phyloP scores from a whole-genome alignment of 92 coral and sea anemone genomes.

The Bergia sp. region DNA sequence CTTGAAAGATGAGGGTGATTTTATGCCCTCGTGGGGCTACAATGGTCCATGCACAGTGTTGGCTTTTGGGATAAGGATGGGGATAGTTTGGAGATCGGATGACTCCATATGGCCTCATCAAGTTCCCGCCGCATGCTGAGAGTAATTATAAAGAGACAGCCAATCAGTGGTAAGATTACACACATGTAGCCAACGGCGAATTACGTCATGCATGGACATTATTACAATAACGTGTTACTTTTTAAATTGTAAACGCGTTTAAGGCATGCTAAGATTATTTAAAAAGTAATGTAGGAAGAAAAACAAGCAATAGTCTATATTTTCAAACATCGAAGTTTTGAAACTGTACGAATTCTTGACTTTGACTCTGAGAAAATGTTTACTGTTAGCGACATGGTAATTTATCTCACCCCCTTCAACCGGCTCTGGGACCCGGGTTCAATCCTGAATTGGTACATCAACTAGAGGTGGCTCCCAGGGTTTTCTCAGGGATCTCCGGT shows the following conservation, averaged over 20 bases:
- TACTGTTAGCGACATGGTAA: background rate
- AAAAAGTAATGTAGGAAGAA: background rate
- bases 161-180: background rate
- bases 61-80: slow-evolving; percentile 51
- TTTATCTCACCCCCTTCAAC: too few species aligned
- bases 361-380: too few species aligned
- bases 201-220: background rate
- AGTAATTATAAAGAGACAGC: background rate
- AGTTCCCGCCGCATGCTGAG: slow-evolving; percentile 63
- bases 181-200: background rate
- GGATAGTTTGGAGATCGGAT: slow-evolving; percentile 74
- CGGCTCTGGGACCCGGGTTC: too few species aligned
- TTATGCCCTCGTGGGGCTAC: slow-evolving; percentile 68
- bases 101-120: slow-evolving; percentile 59
- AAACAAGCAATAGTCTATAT: background rate
- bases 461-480: too few species aligned
- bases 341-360: background rate
- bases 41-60: slow-evolving; percentile 73
- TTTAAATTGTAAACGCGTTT: background rate
- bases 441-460: too few species aligned
- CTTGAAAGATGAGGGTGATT: slow-evolving; percentile 61
- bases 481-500: too few species aligned
- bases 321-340: background rate
- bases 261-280: background rate
- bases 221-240: background rate